Evolutionary conservation across 2,113 vertebrate genomes (phyloP), one percentile per base, ranked within the genome.

Genomic region (Oncorhynchus gorbuscha): DNA sequence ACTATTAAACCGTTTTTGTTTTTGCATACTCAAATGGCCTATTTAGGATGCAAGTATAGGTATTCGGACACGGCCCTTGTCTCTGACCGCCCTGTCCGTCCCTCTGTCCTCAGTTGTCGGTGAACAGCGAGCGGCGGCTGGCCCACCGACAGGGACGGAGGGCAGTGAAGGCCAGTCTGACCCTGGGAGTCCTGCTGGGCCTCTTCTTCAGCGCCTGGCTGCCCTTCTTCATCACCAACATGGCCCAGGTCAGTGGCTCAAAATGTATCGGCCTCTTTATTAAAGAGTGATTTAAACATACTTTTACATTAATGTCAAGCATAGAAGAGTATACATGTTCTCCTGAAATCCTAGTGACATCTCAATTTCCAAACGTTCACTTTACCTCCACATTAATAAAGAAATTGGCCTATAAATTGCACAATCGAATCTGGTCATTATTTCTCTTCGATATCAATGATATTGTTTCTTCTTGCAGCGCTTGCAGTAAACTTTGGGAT

Each of bases 121-220:
- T 92, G 22, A 48, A 89, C n/a, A 94, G 90, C 0, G 96, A 97
- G 89, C 92, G 95, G n/a, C 94, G 92, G 18, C 92, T 97, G 55
- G 80, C 93, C 74, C 96, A 90, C 89, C 95, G 95, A 76, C 96
- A 99, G 86, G 97, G 97, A 83, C 95, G 94, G 76, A 95, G 95
- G 87, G 97, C 96, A 0, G 87, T 98, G 80, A 99, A 99, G 89
- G 98, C 98, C 89, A 99, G 97, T 39, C 93, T 99, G 88, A 99
- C 98, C 0, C 91, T 99, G 84, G 97, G 98, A 58, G 91, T 99
- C 79, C 93, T 99, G 24, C 88, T 99, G 88, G 97, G 98, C 76
- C 96, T 98, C 90, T 98, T 99, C 92, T 98, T 98, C 4, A 95
- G 96, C 55, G 94, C 97, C 5, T 99, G 97, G 98, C 86, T 99